Conservation (phyloP, 2,888 invertebrate genomes). For the Lutraria lutraria region DNA sequence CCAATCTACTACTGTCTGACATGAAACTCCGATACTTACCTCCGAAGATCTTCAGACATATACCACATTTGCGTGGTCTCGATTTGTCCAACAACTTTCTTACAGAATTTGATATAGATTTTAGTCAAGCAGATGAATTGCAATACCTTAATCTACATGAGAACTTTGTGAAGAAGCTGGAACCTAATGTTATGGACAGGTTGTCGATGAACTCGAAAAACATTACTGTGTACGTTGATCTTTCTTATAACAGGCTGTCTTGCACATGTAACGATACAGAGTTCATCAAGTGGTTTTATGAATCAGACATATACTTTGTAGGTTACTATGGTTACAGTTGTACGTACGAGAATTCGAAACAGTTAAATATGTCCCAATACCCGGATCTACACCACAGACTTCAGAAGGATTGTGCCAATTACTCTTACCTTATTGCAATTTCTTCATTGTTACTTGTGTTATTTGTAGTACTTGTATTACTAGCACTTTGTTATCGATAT, state of each 20-base stretch:
- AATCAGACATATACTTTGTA: constrained; percentile 39
- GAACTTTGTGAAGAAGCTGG: constrained; percentile 44
- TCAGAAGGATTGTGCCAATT: constrained; percentile 44
- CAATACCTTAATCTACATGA: constrained; percentile 45
- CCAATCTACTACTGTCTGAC: constrained; percentile 44
- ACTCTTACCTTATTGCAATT: constrained; percentile 34
- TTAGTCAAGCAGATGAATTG: constrained; percentile 42
- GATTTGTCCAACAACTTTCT: constrained; percentile 51
- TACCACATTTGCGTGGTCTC: constrained; percentile 34
- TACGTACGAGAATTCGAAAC: constrained; percentile 28
- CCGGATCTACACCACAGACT: not conserved
- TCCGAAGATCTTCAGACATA: constrained; percentile 38
- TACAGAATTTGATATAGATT: constrained; percentile 37
- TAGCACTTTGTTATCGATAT: constrained; percentile 49
- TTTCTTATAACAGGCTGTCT: constrained; percentile 42
- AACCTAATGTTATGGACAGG: not conserved
- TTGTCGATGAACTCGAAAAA: constrained; percentile 2
- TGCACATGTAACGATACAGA: constrained; percentile 51
- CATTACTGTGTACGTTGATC: constrained; percentile 27
- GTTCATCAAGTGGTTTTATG: constrained; percentile 58
- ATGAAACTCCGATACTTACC: constrained; percentile 52
- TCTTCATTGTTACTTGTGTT: constrained; percentile 23
- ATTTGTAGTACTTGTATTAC: constrained; percentile 24
- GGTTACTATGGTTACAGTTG: constrained; percentile 43
- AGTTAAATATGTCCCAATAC: not conserved